Evolutionary conservation across 2,888 invertebrate genomes (phyloP), one percentile per base, ranked within the genome.

Genomic region (Acanthococcus lagerstroemiae): DNA sequence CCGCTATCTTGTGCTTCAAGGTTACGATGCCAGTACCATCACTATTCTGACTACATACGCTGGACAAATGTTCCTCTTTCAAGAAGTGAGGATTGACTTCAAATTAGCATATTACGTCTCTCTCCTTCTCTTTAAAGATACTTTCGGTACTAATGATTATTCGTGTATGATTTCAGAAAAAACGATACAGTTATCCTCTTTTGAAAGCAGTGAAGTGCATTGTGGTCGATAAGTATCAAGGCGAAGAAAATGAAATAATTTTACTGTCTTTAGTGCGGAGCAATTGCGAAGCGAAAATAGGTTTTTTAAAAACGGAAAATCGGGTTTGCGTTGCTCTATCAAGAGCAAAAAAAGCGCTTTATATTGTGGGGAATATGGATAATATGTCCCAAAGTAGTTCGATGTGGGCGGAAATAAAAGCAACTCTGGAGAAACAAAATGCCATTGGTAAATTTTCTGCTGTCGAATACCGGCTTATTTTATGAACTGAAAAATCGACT

Each of bases 181-280:
- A 46, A 48, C 26, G 19, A n/a, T n/a, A n/a, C 4, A n/a, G 5
- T 2, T 9, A 25, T 9, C 1, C n/a, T 17, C 15, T 48, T 24
- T 22, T 52, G 12, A 5, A 30, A 54, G 7, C 12, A 19, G 54
- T 50, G 9, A 78, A 80, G 69, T 80, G 87, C 21, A 80, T 83
- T 0, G 83, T 84, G 0, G 84, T 90, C 1, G 90, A 90, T 74
- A 88, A 87, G 73, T 90, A 82, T 72, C 90, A 90, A 78, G 90
- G 90, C 0, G 85, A 88, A 73, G 90, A 89, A 78, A 85, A 82
- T 73, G 83, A 84, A 73, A 87, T 90, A 72, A 84, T 90, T 58
- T 79, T 91, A 70, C 76, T 91, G 68, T 89, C 90, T 0, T 75
- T 91, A 15, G 90, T 91, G 0, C 80, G 90, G 73, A 89, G 85